A percentile compares a stretch with the other conserved stretches of the same genome.
Conservation (phyloP, 2,113 vertebrate species). For the Bubo scandiacus region DNA sequence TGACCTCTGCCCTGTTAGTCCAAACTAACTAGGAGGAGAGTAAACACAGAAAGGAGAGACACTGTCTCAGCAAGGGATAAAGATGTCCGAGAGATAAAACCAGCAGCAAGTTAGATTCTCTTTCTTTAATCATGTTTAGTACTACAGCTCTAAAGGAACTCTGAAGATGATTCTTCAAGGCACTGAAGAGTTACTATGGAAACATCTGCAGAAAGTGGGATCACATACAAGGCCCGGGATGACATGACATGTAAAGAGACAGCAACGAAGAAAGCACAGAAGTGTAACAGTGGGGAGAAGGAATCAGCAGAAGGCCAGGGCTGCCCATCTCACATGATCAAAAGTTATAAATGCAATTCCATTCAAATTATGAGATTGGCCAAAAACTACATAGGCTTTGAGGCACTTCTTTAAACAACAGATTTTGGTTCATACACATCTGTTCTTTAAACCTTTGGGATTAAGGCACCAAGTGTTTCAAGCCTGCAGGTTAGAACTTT, state of each 20-base stretch:
- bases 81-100: not conserved
- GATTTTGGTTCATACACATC: not conserved
- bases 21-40: not conserved
- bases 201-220: not conserved
- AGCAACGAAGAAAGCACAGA: not conserved
- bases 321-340: not conserved
- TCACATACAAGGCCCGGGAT: not conserved
- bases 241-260: not conserved
- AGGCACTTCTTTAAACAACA: not conserved
- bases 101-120: not conserved
- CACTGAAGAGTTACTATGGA: not conserved
- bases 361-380: not conserved
- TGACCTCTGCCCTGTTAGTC: not conserved
- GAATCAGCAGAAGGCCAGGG: not conserved
- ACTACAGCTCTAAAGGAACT: not conserved
- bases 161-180: not conserved
- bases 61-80: not conserved
- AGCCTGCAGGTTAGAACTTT: not conserved
- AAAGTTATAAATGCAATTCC: not conserved
- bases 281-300: accelerated
- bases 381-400: not conserved
- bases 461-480: not conserved
- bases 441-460: not conserved
- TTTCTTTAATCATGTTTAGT: not conserved
- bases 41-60: not conserved